Base-by-base conservation (phyloP, 2,113 vertebrate species). In the Rhinolophus sinicus region DNA sequence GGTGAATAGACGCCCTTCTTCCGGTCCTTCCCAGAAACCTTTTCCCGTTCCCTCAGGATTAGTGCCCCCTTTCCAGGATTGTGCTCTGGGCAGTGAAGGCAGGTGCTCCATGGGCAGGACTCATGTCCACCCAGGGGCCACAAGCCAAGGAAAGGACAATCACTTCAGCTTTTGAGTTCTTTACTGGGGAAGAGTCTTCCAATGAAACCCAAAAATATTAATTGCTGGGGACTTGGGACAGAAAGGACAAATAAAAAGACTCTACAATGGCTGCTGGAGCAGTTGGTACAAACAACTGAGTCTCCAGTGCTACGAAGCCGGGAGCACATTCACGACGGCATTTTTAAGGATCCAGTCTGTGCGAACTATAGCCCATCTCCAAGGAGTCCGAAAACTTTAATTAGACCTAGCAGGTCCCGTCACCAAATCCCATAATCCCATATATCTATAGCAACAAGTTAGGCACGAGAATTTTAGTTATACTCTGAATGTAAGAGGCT, bases 321-420 rank as follows among this genome's bases (percentile, higher is more conserved):
- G 70, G 30, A 81, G 8, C 19, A 35, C 50, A 69, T 72, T 38
- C 65, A 13, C 0, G 1, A 69, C 4, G 5, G 38, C 30, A 33
- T 94, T 95, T 69, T 75, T 52, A 58, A 40, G 77, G 87, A 84
- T 72, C 47, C 88, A 58, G 47, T 62, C 44, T 85, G n/a, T 80
- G 40, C 0, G 16, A 88, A 75, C 65, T 35, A 67, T 47, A 90
- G 26, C 35, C 0, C 0, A 81, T 96, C 84, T 96, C 88, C 54
- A 88, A 86, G 72, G 88, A 97, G n/a, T 40, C 50, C 85, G 85
- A 81, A 85, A 90, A 90, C 70, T 94, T 96, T 96, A 93, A 96
- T 96, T 90, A 97, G 70, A 94, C 35, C 58, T 38, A 87, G 69
- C 19, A 75, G 72, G 35, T 90, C 70, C 85, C 18, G 56, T 78